Base-by-base conservation (phyloP, 64 coral and sea anemone genomes). In the Cladopsammia gracilis region DNA sequence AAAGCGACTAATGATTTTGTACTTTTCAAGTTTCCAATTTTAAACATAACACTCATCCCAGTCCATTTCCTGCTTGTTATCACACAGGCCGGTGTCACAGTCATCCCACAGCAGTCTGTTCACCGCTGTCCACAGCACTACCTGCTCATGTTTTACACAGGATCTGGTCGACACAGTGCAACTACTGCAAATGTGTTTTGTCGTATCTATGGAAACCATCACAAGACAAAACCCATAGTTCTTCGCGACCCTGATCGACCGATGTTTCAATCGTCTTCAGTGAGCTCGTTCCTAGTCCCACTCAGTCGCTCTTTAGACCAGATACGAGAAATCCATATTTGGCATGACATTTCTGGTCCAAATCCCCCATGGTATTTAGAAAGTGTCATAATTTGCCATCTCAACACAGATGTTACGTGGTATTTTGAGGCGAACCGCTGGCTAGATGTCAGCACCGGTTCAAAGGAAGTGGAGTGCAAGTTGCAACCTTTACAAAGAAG, bases 111-210 rank as follows among this genome's bases (percentile, higher is more conserved):
- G 23, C 60, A 73, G 52, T 90, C 87, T 14, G 59, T 74, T 44
- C 75, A 95, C 47, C 87, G 87, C 4, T 42, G 44, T 44, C 93
- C 87, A 54, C 93, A 95, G 7, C 62, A 67, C 71, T 95, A 95
- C 72, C 64, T 95, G 16, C 87, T 95, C 15, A 74, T 90, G 59
- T 95, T 95, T 58, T 95, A 95, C 58, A 95, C 93, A 50, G 87
- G 87, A 82, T 76, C 78, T 70, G 93, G 93, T 51, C 70, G 87
- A 18, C 87, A 95, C 66, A 88, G 79, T 58, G 87, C 77, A 7
- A 95, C 87, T 19, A 90, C 93, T 14, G 87, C 93, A 65, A 82
- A 82, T 73, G 93, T 95, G 1, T 95, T 90, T 15, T 95, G 93
- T 54, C 66, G 77, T 73, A 83, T 95, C 45, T 56, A 95, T 20